Evolutionary conservation across 2,113 vertebrate genomes (phyloP).

Genomic region (Chrysemys picta): DNA sequence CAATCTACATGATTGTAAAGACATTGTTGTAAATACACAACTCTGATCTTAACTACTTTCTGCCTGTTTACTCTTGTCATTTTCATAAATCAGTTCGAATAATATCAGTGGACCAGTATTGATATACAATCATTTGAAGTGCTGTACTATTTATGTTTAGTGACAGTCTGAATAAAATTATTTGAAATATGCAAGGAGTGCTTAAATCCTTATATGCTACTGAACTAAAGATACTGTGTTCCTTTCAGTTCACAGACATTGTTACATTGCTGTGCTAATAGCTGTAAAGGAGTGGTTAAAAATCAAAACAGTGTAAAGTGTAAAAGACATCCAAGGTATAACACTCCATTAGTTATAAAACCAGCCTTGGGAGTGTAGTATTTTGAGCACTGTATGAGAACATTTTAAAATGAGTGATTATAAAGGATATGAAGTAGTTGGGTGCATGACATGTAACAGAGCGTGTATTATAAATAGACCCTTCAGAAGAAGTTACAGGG

Average conservation of each 20-base stretch:
- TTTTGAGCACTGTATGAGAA: background rate
- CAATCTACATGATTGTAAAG: background rate
- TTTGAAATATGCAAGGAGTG: background rate
- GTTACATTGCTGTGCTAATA: background rate
- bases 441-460: background rate
- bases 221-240: background rate
- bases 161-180: background rate
- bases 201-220: background rate
- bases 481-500: background rate
- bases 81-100: background rate
- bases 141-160: background rate
- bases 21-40: background rate
- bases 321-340: background rate
- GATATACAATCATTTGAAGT: background rate
- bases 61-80: background rate
- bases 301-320: background rate
- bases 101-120: conserved; percentile 10
- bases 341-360: background rate
- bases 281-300: background rate
- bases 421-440: background rate
- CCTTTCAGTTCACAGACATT: background rate
- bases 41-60: background rate
- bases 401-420: background rate
- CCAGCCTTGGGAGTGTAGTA: background rate
- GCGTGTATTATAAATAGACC: background rate